phyloP scores from a whole-genome alignment of 2,888 invertebrate species.

The Drosophila atroscutellata region DNA sequence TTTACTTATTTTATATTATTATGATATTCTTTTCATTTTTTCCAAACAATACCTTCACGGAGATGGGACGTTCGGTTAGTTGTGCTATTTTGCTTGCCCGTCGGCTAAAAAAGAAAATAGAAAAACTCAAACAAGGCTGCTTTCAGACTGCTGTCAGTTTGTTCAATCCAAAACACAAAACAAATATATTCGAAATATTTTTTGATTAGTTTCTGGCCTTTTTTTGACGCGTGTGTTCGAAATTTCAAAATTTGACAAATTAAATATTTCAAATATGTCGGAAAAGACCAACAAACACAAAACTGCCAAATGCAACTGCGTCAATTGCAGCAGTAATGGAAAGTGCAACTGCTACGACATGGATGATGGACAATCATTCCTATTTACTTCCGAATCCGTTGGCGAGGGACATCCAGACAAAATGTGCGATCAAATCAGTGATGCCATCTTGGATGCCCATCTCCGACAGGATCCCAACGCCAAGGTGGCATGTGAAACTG shows the following conservation, averaged over 20 bases:
- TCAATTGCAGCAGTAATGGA: constrained; percentile 85
- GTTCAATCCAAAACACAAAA: neutral
- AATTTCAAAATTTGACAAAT: constrained; percentile 11
- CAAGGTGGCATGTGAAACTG: constrained; percentile 99
- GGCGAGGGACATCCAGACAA: constrained; percentile 99
- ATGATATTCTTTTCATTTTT: constrained; percentile 51
- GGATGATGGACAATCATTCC: constrained; percentile 94
- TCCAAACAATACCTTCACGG: constrained; percentile 66
- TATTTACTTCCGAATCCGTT: constrained; percentile 98
- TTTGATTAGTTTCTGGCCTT: constrained; percentile 12
- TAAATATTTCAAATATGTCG: constrained; percentile 76
- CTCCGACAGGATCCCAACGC: constrained; percentile 97
- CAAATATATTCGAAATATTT: too few species aligned
- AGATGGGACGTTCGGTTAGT: constrained; percentile 73
- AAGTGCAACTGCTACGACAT: constrained; percentile 88
- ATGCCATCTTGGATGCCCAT: constrained; percentile 97
- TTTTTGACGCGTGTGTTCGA: constrained; percentile 22
- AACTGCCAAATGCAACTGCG: constrained; percentile 86
- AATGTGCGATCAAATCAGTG: constrained; percentile 99
- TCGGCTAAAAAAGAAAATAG: constrained; percentile 44
- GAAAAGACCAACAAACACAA: constrained; percentile 87
- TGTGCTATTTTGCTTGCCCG: constrained; percentile 51
- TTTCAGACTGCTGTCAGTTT: constrained; percentile 16
- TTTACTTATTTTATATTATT: too few species aligned
- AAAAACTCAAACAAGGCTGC: neutral